Base-by-base conservation (phyloP, 2,888 invertebrate genomes). In the Leptopterna dolabrata region DNA sequence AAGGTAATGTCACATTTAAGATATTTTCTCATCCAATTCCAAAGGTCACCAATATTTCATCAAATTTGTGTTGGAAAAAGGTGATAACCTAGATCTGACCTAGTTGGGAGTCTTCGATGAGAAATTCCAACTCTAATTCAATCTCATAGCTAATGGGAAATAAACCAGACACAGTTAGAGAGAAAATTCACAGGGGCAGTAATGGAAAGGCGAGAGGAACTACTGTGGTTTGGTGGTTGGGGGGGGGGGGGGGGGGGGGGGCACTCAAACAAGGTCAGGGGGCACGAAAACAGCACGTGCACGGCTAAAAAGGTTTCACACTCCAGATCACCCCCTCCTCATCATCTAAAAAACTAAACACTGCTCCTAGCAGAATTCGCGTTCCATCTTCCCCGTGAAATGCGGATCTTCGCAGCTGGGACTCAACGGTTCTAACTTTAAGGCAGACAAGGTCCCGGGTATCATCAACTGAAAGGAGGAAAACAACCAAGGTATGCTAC, bases 241-340 rank as follows among this genome's bases (percentile, higher is more conserved):
- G n/a, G n/a, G n/a, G 78, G 19, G 78, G 41, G 0, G 36, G 78
- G 24, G 19, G 1, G 76, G 14, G 30, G 76, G 7, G 76, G n/a
- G 6, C 78, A 78, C 78, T 78, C 41, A 78, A 78, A 78, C 78
- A 78, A 78, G 78, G 78, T 78, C 78, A 78, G 78, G 78, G 78
- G 78, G 78, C 78, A 78, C 78, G 78, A 78, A 78, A 78, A 78
- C 78, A 78, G 78, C 78, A 78, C 78, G 78, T 78, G 78, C 78
- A 78, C 78, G 78, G 78, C 78, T 78, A 78, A 78, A 78, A 78
- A 78, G 78, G 78, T 78, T 78, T 78, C 78, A 78, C 78, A 78
- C 45, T 78, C 78, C 78, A 78, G 78, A 78, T 78, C 78, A 24
- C 19, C 78, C 45, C 36, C 30, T 2, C 16, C 70, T 19, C 70